Base-by-base conservation (phyloP, 1,140 invertebrate species). In the Cydia fagiglandana region DNA sequence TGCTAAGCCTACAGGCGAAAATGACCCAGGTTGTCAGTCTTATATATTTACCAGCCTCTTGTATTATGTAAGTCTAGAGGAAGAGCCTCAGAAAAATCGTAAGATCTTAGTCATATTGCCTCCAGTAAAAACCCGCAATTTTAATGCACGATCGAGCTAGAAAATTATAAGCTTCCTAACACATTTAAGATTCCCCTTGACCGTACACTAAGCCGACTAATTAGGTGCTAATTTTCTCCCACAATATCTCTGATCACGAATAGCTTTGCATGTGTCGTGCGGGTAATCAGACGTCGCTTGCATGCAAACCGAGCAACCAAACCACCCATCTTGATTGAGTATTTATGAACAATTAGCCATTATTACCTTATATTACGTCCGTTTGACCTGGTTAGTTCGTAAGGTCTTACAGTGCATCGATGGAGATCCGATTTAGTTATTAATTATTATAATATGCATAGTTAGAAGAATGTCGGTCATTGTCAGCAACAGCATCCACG, bases 161-260 rank as follows among this genome's bases (percentile, higher is more conserved):
- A 70, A 70, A 70, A 70, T 70, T 70, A 70, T 70, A 20, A 70
- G 66, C 66, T 70, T 41, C 66, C 66, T 70, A 70, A 70, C 66
- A 70, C 66, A 45, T 70, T 70, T 70, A 53, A 41, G 66, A 9
- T 13, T 70, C 34, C 30, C 66, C 66, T 70, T 70, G 66, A 38
- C 66, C 66, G 66, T 70, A 70, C 34, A 38, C 66, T 70, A 30
- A 38, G 34, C 7, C n/a, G 38, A 38, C 15, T 70, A 70, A 70
- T 70, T 70, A 61, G 66, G 66, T 70, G 7, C 34, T 38, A 70
- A 66, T 61, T 61, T 61, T 61, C 56, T 24, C 56, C 17, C 24
- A 61, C 56, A 66, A 66, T 66, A 34, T 28, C 24, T 30, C n/a
- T 30, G 10, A 70, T 70, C 66, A 70, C 66, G 66, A 70, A 70